Evolutionary conservation across 2,113 vertebrate genomes (phyloP).

Genomic region (Phoenicopterus ruber): DNA sequence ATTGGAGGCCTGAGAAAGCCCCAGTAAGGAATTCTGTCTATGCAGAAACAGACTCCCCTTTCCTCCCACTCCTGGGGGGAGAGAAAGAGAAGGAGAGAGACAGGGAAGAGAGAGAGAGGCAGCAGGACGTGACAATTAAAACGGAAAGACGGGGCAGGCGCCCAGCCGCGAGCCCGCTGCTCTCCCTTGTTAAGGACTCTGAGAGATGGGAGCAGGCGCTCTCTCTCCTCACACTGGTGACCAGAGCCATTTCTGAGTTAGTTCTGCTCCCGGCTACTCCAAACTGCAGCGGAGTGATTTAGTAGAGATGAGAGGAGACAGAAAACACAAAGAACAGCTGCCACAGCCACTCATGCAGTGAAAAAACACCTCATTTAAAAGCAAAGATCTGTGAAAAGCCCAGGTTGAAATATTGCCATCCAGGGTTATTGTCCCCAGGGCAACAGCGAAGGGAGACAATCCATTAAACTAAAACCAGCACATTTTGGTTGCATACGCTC

Average conservation of each 20-base stretch:
- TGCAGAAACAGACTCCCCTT: not conserved
- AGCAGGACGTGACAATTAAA: conserved; percentile 9
- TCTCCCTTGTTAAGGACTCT: not conserved
- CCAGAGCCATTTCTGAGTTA: conserved; percentile 54
- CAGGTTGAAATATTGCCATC: conserved; percentile 70
- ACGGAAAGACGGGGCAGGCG: not conserved
- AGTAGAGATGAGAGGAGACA: conserved; percentile 73
- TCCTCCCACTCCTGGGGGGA: not conserved
- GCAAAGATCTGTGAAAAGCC: conserved; percentile 73
- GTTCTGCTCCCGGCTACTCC: conserved; percentile 62
- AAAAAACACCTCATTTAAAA: conserved; percentile 73
- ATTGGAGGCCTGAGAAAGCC: not conserved
- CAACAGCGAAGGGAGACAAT: conserved; percentile 71
- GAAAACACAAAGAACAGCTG: conserved; percentile 73
- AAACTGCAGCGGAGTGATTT: conserved; percentile 67
- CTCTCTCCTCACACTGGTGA: conserved; percentile 33
- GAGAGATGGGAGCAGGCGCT: conserved; percentile 9
- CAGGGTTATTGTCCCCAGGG: conserved; percentile 63
- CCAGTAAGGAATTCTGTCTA: not conserved
- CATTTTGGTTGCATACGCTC: conserved; percentile 34
- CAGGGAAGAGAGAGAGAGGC: not conserved
- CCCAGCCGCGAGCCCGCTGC: not conserved
- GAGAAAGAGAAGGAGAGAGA: conserved; percentile 4
- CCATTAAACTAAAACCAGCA: conserved; percentile 78
- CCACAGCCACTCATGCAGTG: conserved; percentile 76